Evolutionary conservation across 2,113 vertebrate genomes (phyloP).

Genomic region (Lamprologus tigripictilis): DNA sequence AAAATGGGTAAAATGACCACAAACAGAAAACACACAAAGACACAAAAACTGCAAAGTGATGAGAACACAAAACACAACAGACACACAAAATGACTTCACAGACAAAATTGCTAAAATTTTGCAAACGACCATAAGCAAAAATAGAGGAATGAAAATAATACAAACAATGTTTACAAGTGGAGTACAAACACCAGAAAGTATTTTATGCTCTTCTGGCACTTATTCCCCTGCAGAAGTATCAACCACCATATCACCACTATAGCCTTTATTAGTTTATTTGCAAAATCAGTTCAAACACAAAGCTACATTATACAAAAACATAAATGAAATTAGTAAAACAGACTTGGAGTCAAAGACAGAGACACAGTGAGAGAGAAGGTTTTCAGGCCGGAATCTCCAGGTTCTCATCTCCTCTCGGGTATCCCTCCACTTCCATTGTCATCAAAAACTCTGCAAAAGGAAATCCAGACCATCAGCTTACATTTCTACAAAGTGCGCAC

Average conservation of each 20-base stretch:
- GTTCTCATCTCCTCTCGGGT: constrained; percentile 41
- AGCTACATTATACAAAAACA: neutral
- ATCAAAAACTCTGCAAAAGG: constrained; percentile 49
- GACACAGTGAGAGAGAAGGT: neutral
- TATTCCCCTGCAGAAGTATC: neutral
- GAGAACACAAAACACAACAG: neutral
- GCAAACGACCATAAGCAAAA: neutral
- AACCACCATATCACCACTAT: neutral
- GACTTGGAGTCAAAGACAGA: neutral
- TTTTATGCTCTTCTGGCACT: neutral
- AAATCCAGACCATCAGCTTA: neutral
- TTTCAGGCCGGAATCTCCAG: constrained; percentile 33
- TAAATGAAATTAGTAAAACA: neutral
- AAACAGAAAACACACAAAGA: neutral
- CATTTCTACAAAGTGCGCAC: neutral
- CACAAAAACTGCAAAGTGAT: neutral
- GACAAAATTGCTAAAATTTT: neutral
- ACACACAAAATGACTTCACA: neutral
- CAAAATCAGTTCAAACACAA: constrained; percentile 2
- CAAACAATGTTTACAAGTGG: neutral
- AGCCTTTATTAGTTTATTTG: constrained; percentile 12
- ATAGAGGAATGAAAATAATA: neutral
- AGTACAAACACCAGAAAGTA: neutral
- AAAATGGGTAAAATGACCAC: neutral
- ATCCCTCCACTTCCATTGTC: constrained; percentile 59